Evolutionary conservation across 2,797 vertebrate genomes (phyloP), one percentile per base, ranked within the genome.

Genomic region (Notolabrus celidotus): DNA sequence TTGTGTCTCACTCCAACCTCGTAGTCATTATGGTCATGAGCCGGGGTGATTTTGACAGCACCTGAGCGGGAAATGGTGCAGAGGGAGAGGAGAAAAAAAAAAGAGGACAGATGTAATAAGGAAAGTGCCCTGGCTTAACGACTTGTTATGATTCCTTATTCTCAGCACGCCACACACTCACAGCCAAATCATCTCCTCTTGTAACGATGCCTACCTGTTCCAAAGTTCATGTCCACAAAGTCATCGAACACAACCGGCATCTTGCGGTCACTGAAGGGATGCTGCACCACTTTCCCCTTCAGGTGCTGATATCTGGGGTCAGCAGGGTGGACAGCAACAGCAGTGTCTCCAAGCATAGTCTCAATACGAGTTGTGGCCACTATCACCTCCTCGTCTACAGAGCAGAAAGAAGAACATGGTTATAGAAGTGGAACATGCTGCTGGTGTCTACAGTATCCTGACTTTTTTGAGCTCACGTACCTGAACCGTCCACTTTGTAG

Each of bases 1-100:
- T 90, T 86, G 50, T 97, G 96, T 71, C 96, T 93, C 89, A 90
- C 92, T 47, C 96, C 97, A 14, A 97, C 96, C 70, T 97, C 97
- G 14, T 96, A 97, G 88, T 97, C 97, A 2, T 96, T 97, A 83
- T 95, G 96, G 87, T 97, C 97, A 1, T 98, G 97, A 25, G 96
- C 97, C 0, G 97, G 97, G n/a, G 97, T 98, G 90, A 98, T 96
- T 92, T 98, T 98, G 86, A 98, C 96, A 0, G 96, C 97, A 16
- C 97, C 97, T 98, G 83, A 77, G 10, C 4, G 29, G 25, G 25
- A 15, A 49, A 68, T 42, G 56, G 65, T 64, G 43, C 41, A 53
- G 17, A 7, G 46, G 29, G 39, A 68, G 25, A 57, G 1, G 17
- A 55, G 46, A 19, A 2, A 2, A 9, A 36, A 46, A 5, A 38